phyloP scores from a whole-genome alignment of 2,113 vertebrate species.

The Panurus biarmicus region DNA sequence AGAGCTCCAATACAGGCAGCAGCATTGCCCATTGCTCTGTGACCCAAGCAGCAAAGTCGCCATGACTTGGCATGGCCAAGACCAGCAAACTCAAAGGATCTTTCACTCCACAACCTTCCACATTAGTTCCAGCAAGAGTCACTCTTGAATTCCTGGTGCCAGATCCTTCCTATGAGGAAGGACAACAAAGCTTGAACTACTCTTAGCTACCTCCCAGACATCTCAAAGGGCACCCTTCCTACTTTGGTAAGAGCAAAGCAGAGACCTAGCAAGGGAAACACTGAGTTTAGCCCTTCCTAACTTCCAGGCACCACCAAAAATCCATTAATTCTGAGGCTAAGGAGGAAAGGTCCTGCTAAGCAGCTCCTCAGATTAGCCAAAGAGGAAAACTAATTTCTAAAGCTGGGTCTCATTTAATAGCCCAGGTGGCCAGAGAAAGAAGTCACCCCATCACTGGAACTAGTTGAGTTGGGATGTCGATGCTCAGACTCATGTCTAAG shows the following conservation, averaged over 20 bases:
- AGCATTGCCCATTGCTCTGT: not conserved
- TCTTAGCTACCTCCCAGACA: not conserved
- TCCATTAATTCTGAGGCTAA: not conserved
- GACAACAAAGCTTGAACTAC: not conserved
- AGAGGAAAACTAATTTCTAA: not conserved
- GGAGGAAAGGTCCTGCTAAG: not conserved
- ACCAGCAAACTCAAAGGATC: not conserved
- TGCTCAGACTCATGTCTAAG: fast-evolving
- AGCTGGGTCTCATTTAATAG: not conserved
- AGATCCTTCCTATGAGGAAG: not conserved
- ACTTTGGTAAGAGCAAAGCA: not conserved
- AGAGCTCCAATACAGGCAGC: not conserved
- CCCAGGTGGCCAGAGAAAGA: not conserved
- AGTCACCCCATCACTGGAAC: not conserved
- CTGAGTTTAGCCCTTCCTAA: not conserved
- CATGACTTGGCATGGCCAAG: not conserved
- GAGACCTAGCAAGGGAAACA: not conserved
- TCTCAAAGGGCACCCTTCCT: not conserved
- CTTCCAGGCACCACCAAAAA: not conserved
- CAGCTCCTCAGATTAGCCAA: not conserved
- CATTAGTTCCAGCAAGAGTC: not conserved
- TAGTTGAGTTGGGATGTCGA: fast-evolving
- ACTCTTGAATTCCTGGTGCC: not conserved
- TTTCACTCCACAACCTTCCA: not conserved
- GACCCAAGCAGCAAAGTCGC: not conserved